These are phyloP conservation scores for Phocides pigmalion DNA, from an alignment of 1,140 invertebrate species.

Conservation along the genomic window DNA sequence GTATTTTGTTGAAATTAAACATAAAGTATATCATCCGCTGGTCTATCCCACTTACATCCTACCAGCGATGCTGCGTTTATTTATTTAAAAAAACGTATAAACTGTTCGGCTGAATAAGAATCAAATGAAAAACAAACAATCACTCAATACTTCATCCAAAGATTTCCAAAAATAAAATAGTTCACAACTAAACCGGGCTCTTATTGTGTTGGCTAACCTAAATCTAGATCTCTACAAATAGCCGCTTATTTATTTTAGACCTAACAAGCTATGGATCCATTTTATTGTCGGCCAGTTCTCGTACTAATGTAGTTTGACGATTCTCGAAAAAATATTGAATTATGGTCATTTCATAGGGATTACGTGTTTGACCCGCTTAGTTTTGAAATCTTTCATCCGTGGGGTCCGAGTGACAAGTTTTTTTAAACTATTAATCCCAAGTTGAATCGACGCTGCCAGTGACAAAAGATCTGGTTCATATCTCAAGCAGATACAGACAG, in stretches of 20 bases:
- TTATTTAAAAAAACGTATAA: not conserved
- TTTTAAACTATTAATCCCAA: too few relatives aligned
- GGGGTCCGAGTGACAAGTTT: too few relatives aligned
- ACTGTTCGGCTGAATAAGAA: not conserved
- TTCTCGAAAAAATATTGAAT: not conserved
- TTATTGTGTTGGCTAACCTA: slow-evolving; percentile 4
- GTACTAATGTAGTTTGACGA: not conserved
- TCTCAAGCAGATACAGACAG: too few relatives aligned
- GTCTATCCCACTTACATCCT: too few relatives aligned
- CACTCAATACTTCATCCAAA: not conserved
- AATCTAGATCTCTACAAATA: slow-evolving; percentile 11
- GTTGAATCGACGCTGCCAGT: too few relatives aligned
- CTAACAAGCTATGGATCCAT: slow-evolving; percentile 18
- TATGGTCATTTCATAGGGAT: too few relatives aligned
- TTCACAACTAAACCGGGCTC: not conserved
- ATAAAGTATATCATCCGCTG: too few relatives aligned
- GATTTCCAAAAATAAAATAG: not conserved
- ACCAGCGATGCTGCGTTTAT: too few relatives aligned
- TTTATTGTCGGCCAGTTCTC: slow-evolving; percentile 5
- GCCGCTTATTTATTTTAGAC: slow-evolving; percentile 26
- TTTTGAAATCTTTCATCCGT: too few relatives aligned
- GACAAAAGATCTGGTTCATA: too few relatives aligned
- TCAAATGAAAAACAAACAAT: not conserved
- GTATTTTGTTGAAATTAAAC: too few relatives aligned
- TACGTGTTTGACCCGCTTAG: too few relatives aligned